Evolutionary conservation across 35 echinoderm and acorn worm species (phyloP).

Genomic region (Ptychodera flava): DNA sequence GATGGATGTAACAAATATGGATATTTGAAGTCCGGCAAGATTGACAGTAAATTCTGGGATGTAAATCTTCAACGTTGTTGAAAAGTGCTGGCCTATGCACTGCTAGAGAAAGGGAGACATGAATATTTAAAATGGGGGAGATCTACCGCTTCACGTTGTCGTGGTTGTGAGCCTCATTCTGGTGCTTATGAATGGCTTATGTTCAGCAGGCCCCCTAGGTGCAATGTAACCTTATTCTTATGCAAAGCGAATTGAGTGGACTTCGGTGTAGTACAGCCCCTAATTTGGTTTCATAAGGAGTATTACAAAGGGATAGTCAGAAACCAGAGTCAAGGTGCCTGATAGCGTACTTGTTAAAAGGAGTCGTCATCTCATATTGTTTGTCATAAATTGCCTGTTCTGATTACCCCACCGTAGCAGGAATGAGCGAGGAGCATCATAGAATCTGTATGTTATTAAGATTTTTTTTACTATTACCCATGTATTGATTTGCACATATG

Average conservation of each 20-base stretch:
- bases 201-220: not conserved
- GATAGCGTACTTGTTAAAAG: not conserved
- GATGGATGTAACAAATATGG: no score
- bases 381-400: not conserved
- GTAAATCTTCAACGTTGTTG: no score
- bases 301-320: not conserved
- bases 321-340: not conserved
- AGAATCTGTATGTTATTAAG: not conserved
- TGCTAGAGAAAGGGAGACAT: no score
- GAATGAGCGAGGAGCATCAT: not conserved
- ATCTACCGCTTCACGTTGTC: no score
- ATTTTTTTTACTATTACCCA: not conserved
- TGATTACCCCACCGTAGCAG: not conserved
- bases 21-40: no score
- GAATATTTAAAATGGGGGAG: no score
- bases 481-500: no score
- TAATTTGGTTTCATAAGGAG: not conserved
- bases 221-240: not conserved
- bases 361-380: not conserved
- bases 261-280: not conserved
- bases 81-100: no score
- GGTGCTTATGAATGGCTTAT: not conserved
- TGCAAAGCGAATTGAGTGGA: not conserved
- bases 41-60: no score
- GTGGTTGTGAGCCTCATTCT: not conserved